phyloP scores from a whole-genome alignment of 2,888 invertebrate species.

The Amaurobius ferox region DNA sequence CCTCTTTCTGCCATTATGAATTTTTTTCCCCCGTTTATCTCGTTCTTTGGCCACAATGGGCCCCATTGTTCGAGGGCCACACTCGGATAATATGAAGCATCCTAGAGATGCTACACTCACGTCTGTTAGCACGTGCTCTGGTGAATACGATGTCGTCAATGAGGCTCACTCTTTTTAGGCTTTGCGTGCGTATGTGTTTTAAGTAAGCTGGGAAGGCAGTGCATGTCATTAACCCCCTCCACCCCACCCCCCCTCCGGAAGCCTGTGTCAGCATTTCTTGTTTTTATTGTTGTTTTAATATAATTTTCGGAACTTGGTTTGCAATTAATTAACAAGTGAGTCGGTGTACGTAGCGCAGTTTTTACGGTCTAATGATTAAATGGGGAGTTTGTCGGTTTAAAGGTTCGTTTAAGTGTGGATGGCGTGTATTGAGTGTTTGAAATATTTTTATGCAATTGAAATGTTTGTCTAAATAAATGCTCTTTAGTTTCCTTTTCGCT shows the following conservation, averaged over 20 bases:
- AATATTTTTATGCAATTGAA: no score
- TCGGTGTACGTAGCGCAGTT: no score
- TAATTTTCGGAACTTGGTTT: not conserved
- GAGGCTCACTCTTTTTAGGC: not conserved
- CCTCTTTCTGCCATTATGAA: not conserved
- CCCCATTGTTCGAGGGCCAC: conserved; percentile 13
- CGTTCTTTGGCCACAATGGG: conserved; percentile 19
- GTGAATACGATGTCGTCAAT: conserved; percentile 17
- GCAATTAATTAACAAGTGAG: conserved; percentile 15
- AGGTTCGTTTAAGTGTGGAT: no score
- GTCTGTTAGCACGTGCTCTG: conserved; percentile 28
- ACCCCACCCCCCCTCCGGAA: not conserved
- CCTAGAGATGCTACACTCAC: conserved; percentile 8
- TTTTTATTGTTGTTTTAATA: conserved; percentile 16
- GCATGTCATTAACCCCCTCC: conserved; percentile 26
- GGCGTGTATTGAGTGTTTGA: no score
- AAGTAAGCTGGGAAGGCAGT: not conserved
- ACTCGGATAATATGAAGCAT: conserved; percentile 24
- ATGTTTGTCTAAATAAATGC: no score
- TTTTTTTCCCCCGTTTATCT: conserved; percentile 6
- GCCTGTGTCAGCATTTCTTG: conserved; percentile 23
- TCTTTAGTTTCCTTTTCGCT: no score
- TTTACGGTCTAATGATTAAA: no score
- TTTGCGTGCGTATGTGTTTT: not conserved
- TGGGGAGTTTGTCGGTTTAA: no score